Conservation (phyloP, 1,140 invertebrate species). For the Dermatophagoides farinae region DNA sequence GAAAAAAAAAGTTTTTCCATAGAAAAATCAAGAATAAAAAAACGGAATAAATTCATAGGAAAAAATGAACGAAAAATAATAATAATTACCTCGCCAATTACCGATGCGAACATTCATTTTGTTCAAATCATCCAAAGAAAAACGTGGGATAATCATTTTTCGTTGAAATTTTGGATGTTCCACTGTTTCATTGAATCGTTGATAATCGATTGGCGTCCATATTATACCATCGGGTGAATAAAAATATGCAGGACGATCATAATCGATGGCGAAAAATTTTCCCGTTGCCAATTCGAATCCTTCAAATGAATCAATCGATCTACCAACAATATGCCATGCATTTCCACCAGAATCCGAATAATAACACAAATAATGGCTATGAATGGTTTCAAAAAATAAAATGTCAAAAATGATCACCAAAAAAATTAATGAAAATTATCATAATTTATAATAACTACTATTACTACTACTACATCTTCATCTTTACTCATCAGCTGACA, state of each 20-base stretch:
- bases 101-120: constrained; percentile 15
- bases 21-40: not conserved
- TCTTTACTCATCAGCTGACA: too few species aligned
- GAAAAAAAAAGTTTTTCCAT: not conserved
- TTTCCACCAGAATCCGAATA: not conserved
- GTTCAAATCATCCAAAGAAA: constrained; percentile 13
- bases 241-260: constrained; percentile 13
- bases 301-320: constrained; percentile 6
- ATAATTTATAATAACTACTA: too few species aligned
- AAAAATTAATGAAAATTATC: too few species aligned
- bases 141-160: constrained; percentile 15
- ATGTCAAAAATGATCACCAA: not conserved
- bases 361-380: constrained; percentile 12
- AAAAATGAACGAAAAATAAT: not conserved
- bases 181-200: constrained; percentile 13
- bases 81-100: constrained; percentile 15
- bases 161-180: constrained; percentile 13
- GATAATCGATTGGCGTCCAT: constrained; percentile 14
- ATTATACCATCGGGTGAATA: constrained; percentile 12
- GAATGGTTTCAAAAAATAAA: constrained; percentile 4
- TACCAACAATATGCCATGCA: not conserved
- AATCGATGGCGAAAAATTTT: constrained; percentile 15
- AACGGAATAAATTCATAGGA: not conserved
- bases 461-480: too few species aligned
- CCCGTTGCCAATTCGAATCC: constrained; percentile 16